Conservation (phyloP, 2,113 vertebrate species). For the Nycticebus coucang region DNA sequence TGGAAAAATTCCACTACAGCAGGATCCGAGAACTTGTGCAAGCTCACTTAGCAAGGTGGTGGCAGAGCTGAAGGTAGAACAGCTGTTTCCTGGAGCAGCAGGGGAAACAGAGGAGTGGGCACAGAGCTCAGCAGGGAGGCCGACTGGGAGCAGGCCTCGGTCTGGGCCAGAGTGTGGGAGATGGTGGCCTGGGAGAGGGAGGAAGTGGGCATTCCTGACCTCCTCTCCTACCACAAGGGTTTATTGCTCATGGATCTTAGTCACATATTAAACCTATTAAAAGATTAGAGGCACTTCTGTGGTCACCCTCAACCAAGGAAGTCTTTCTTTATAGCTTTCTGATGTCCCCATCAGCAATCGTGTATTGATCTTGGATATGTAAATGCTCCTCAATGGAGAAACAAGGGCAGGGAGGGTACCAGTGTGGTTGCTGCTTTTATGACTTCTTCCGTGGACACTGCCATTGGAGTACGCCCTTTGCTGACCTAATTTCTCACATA, state of each 20-base stretch:
- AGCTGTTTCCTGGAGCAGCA: too few relatives aligned
- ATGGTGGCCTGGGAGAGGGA: neutral
- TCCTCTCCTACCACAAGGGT: neutral
- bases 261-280: neutral
- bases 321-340: neutral
- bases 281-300: neutral
- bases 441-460: neutral
- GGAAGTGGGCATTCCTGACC: neutral
- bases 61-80: neutral
- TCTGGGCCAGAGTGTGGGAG: neutral
- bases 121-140: neutral
- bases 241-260: neutral
- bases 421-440: neutral
- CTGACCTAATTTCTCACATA: neutral
- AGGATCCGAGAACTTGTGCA: neutral
- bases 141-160: neutral
- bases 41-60: neutral
- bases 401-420: neutral
- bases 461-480: neutral
- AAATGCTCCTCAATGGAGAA: neutral
- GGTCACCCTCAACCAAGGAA: neutral
- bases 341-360: neutral
- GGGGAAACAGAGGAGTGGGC: neutral
- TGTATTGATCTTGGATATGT: rapidly evolving
- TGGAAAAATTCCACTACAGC: neutral